These are phyloP conservation scores for Metacarcinus magister DNA, from an alignment of 2,888 invertebrate genomes.

Conservation along the genomic window DNA sequence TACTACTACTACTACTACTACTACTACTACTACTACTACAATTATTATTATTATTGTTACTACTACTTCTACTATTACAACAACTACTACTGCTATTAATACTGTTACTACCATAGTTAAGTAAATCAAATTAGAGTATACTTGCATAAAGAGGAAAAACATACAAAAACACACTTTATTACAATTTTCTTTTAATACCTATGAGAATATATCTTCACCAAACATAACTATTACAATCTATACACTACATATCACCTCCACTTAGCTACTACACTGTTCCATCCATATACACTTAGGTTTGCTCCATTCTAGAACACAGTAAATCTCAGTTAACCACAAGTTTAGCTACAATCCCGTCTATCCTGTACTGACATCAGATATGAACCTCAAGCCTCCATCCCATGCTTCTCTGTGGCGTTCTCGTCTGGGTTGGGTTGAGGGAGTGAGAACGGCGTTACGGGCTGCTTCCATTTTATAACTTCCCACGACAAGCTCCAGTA, in stretches of 20 bases:
- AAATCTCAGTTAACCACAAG: too few species aligned
- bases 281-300: not conserved
- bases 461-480: slow-evolving; percentile 14
- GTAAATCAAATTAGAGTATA: not conserved
- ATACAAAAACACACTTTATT: not conserved
- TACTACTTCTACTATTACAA: not conserved
- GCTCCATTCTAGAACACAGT: not conserved
- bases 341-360: too few species aligned
- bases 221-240: not conserved
- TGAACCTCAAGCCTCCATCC: too few species aligned
- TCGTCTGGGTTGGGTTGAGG: not conserved
- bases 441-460: not conserved
- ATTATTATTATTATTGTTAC: not conserved
- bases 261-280: not conserved
- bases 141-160: not conserved
- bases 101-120: not conserved
- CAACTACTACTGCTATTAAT: slow-evolving; percentile 1
- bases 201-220: not conserved
- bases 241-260: not conserved
- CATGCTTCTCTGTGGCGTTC: too few species aligned
- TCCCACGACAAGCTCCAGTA: not conserved
- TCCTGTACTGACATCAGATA: too few species aligned
- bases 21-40: not conserved
- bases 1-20: not conserved
- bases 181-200: not conserved